Evolutionary conservation across 1,140 invertebrate genomes (phyloP), one percentile per base, ranked within the genome.

Genomic region (Aphelinus atriplicis): DNA sequence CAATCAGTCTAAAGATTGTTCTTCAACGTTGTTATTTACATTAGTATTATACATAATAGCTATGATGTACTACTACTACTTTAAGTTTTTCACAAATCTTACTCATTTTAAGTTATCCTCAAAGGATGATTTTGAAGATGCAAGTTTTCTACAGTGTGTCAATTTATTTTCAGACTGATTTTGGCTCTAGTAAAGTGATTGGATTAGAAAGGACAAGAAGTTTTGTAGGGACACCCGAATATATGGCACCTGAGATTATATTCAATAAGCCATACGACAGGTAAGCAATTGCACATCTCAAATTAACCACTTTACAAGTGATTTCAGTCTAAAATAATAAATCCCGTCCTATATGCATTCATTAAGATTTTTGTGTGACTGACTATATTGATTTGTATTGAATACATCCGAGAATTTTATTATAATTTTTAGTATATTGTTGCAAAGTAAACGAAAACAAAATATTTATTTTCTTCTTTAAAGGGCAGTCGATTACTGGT

Each of bases 141-240:
- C 55, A 7, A 7, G 3, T 42, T 66, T 53, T 66, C 48, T 66
- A 53, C 50, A 51, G 1, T 26, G 26, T 26, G 26, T 26, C 26
- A 26, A 26, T 26, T 26, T 26, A 51, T 50, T 79, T 80, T 71
- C 89, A 94, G 93, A 93, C 95, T 46, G 96, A 97, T 85, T 96
- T 97, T 87, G 96, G 95, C 2, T 96, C 96, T 81, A 94, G 95
- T 6, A 97, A 97, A 86, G 89, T 92, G 72, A 89, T 96, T 47
- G 91, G 92, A 1, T 45, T 73, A 4, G 90, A 90, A 50, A 96
- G 95, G 84, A 96, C 96, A 0, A 96, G 94, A 93, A 97, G 95
- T 1, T 97, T 97, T 81, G 95, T 94, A 86, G 95, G 96, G n/a
- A 96, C 93, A 3, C 92, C 92, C 6, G 90, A 91, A 78, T 90